phyloP scores from a whole-genome alignment of 2,888 invertebrate species.

The Dendrolimus pini region DNA sequence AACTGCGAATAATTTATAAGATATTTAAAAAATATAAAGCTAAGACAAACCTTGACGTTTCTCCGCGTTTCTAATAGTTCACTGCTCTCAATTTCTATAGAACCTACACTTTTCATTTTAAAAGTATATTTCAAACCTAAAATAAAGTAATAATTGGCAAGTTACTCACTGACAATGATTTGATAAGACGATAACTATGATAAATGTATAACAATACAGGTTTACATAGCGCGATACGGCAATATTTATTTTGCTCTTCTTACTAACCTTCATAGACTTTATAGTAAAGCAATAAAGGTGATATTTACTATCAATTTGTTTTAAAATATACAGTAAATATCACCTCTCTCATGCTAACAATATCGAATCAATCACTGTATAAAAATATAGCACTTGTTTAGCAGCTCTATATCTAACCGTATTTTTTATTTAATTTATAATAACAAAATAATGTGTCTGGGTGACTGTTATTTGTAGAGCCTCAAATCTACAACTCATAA shows the following conservation, averaged over 20 bases:
- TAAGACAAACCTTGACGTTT: neutral
- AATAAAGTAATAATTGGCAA: neutral
- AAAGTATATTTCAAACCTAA: neutral
- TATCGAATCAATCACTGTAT: too few species aligned
- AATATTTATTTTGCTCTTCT: neutral
- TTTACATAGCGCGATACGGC: neutral
- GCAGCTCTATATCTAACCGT: too few species aligned
- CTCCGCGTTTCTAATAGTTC: neutral
- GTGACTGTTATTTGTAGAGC: too few species aligned
- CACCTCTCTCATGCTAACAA: too few species aligned
- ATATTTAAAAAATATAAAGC: too few species aligned
- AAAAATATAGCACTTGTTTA: too few species aligned
- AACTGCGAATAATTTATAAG: too few species aligned
- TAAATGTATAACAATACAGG: slow-evolving; percentile 1
- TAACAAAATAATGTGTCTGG: too few species aligned
- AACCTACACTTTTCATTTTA: slow-evolving; percentile 1
- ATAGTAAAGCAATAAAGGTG: neutral
- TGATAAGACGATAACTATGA: slow-evolving; percentile 4
- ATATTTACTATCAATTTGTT: neutral
- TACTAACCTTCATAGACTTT: neutral
- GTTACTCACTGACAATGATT: neutral
- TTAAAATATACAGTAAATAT: too few species aligned
- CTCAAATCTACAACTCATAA: too few species aligned
- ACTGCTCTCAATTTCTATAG: neutral
- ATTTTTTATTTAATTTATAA: too few species aligned